These are phyloP conservation scores for Gobionotothen gibberifrons DNA, from an alignment of 2,797 vertebrate genomes.

Conservation along the genomic window DNA sequence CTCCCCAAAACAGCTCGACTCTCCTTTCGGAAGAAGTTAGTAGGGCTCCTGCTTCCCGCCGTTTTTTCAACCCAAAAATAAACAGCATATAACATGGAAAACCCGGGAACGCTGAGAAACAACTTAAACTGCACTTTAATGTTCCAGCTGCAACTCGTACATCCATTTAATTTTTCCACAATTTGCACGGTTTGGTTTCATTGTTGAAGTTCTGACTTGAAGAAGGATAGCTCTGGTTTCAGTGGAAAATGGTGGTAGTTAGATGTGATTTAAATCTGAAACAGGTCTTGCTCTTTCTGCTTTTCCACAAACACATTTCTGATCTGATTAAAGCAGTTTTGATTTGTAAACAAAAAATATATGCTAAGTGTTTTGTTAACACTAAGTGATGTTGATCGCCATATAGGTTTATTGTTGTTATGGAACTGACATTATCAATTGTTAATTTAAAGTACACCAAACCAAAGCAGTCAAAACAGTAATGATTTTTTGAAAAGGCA, in stretches of 20 bases:
- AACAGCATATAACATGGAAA: constrained; percentile 64
- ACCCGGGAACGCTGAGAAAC: constrained; percentile 41
- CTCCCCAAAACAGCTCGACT: constrained; percentile 28
- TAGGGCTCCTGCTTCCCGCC: background rate
- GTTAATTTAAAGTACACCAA: constrained; percentile 12
- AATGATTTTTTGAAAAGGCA: constrained; percentile 29
- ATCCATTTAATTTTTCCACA: constrained; percentile 58
- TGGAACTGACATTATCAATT: background rate
- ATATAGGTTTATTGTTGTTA: background rate
- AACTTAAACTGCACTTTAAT: constrained; percentile 53
- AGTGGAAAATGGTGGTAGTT: constrained; percentile 57
- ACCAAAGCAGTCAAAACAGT: constrained; percentile 4
- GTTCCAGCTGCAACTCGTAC: constrained; percentile 50
- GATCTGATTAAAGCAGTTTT: constrained; percentile 9
- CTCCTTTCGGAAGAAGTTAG: constrained; percentile 49
- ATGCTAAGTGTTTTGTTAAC: background rate
- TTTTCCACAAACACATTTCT: background rate
- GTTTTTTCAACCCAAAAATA: constrained; percentile 61
- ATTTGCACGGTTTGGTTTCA: constrained; percentile 31
- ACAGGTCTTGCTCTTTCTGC: constrained; percentile 17
- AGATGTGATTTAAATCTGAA: constrained; percentile 16
- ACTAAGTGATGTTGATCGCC: background rate
- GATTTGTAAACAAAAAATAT: background rate
- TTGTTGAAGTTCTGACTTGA: constrained; percentile 25
- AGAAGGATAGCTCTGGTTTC: constrained; percentile 44